Conservation (phyloP, 2,888 invertebrate species). For the Scaptomyza parva region DNA sequence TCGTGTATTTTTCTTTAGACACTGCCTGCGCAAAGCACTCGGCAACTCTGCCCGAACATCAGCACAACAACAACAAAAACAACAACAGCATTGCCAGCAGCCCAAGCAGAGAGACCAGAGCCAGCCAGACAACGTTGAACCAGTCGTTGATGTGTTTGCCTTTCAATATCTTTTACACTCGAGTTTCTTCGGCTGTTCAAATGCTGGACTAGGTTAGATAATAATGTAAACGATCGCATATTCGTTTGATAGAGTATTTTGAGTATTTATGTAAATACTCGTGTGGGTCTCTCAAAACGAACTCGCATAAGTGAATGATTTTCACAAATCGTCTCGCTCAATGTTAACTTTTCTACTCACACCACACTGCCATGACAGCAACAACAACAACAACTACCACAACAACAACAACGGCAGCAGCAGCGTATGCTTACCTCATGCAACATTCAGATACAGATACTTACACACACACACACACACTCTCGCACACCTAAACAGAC, state of each 20-base stretch:
- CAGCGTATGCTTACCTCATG: slow-evolving; percentile 76
- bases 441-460: slow-evolving; percentile 67
- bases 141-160: slow-evolving; percentile 69
- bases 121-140: slow-evolving; percentile 61
- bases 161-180: slow-evolving; percentile 69
- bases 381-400: slow-evolving; percentile 38
- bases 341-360: slow-evolving; percentile 59
- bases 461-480: slow-evolving; percentile 32
- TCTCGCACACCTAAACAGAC: slow-evolving; percentile 19
- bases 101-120: slow-evolving; percentile 45
- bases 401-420: slow-evolving; percentile 41
- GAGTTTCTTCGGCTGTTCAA: slow-evolving; percentile 13
- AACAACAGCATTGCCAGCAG: slow-evolving; percentile 39
- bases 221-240: neutral
- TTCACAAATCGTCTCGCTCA: slow-evolving; percentile 33
- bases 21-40: slow-evolving; percentile 53
- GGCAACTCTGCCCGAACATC: slow-evolving; percentile 64
- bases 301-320: slow-evolving; percentile 33
- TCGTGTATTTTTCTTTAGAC: slow-evolving; percentile 55
- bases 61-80: slow-evolving; percentile 30
- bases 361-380: slow-evolving; percentile 41
- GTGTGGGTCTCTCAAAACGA: neutral
- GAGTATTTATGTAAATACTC: neutral
- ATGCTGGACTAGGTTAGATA: neutral
- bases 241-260: neutral